These are phyloP conservation scores for Gymnothorax javanicus DNA, from an alignment of 2,797 vertebrate species.

Conservation along the genomic window DNA sequence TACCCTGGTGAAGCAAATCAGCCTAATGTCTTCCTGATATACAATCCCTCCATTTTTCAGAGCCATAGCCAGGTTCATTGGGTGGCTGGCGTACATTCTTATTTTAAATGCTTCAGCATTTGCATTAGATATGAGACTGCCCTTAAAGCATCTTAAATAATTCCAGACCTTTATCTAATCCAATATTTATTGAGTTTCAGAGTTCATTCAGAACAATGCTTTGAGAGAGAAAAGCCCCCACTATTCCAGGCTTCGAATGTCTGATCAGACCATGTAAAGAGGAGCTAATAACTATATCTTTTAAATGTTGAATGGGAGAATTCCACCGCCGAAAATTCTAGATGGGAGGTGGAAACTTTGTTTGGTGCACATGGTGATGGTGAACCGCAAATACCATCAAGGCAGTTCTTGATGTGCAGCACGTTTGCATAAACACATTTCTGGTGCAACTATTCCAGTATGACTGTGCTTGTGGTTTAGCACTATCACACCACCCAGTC, in stretches of 20 bases:
- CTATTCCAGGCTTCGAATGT: background rate
- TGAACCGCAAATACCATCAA: background rate
- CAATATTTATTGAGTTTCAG: conserved; percentile 18
- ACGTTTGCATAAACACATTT: background rate
- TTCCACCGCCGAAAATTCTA: background rate
- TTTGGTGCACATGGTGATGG: background rate
- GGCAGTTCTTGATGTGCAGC: no score
- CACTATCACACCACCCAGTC: background rate
- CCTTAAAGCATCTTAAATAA: conserved; percentile 4
- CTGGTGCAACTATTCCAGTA: background rate
- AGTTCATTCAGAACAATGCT: background rate
- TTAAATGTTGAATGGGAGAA: background rate
- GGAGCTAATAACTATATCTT: background rate
- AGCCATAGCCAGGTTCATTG: background rate
- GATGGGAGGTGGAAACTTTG: background rate
- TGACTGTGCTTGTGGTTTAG: background rate
- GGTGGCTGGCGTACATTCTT: background rate
- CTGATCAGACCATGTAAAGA: background rate
- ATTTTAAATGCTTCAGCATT: background rate
- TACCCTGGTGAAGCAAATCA: background rate
- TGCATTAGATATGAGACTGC: conserved; percentile 3
- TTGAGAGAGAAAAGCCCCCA: background rate
- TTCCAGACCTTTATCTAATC: conserved; percentile 16
- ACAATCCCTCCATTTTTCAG: background rate
- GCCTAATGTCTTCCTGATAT: background rate